Evolutionary conservation across 2,797 vertebrate species (phyloP).

Genomic region (Gephyroberyx darwinii): DNA sequence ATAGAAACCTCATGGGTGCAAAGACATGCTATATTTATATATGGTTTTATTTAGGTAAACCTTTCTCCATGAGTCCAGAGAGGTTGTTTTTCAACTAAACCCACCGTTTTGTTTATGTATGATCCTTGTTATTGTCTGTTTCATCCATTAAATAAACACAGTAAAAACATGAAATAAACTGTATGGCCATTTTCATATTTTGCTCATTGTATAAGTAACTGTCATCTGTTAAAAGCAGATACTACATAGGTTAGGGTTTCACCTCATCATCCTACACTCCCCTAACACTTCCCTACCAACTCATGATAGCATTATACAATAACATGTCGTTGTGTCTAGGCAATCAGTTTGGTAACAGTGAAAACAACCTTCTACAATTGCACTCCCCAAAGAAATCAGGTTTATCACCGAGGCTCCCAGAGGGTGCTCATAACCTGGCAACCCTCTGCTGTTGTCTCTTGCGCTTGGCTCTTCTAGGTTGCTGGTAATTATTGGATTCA

Average conservation of each 20-base stretch:
- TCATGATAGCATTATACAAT: not conserved
- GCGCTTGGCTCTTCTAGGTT: not conserved
- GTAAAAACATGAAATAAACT: not conserved
- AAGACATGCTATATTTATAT: too few relatives aligned
- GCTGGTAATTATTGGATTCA: slow-evolving; percentile 16
- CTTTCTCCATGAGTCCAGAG: not conserved
- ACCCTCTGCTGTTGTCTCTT: not conserved
- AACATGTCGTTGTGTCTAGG: not conserved
- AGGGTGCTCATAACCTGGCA: not conserved
- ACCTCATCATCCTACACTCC: not conserved
- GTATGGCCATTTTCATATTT: not conserved
- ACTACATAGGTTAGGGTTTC: not conserved
- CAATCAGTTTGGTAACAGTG: not conserved
- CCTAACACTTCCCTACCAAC: not conserved
- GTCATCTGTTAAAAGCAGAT: not conserved
- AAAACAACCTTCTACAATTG: not conserved
- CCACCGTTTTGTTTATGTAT: not conserved
- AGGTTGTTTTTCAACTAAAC: too few relatives aligned
- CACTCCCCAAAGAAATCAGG: not conserved
- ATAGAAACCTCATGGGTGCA: too few relatives aligned
- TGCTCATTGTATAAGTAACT: not conserved
- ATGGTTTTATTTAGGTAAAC: too few relatives aligned
- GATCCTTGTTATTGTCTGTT: not conserved
- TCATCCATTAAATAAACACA: not conserved
- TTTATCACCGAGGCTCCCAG: not conserved